A percentile compares a stretch with the other conserved stretches of the same genome.
Conservation (phyloP, 2,113 vertebrate genomes). For the Probosciger aterrimus region DNA sequence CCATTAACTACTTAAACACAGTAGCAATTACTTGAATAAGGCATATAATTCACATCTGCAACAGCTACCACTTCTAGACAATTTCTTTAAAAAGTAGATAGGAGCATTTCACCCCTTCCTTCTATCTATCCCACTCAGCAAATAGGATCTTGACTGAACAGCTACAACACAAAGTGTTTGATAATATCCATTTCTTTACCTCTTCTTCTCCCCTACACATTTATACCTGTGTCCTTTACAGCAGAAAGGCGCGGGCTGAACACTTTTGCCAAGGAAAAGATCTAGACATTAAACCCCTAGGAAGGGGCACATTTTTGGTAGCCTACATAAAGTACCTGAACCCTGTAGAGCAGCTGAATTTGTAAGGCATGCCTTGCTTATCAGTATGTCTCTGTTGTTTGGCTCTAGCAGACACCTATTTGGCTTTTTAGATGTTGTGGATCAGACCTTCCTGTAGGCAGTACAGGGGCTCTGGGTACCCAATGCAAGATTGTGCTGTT, state of each 20-base stretch:
- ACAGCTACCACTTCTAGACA: neutral
- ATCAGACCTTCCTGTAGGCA: neutral
- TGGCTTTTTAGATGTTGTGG: neutral
- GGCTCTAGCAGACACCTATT: neutral
- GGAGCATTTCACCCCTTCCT: neutral
- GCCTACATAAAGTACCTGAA: neutral
- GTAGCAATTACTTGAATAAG: neutral
- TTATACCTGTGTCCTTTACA: neutral
- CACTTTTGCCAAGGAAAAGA: neutral
- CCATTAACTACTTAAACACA: neutral
- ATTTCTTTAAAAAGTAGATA: neutral
- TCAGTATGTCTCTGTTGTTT: neutral
- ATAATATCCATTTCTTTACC: neutral
- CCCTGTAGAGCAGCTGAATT: neutral
- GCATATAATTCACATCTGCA: neutral
- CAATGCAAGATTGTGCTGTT: neutral
- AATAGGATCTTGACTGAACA: neutral
- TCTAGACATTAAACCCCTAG: neutral
- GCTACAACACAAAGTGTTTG: neutral
- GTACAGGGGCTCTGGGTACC: neutral
- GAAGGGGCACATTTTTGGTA: fast-evolving
- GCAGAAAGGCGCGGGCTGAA: neutral
- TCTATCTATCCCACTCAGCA: neutral
- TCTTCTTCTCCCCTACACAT: neutral
- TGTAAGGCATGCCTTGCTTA: neutral